A percentile compares a stretch with the other conserved stretches of the same genome.
Evolutionary conservation across 2,113 vertebrate genomes (phyloP).

Genomic region (Dasyornis broadbenti): DNA sequence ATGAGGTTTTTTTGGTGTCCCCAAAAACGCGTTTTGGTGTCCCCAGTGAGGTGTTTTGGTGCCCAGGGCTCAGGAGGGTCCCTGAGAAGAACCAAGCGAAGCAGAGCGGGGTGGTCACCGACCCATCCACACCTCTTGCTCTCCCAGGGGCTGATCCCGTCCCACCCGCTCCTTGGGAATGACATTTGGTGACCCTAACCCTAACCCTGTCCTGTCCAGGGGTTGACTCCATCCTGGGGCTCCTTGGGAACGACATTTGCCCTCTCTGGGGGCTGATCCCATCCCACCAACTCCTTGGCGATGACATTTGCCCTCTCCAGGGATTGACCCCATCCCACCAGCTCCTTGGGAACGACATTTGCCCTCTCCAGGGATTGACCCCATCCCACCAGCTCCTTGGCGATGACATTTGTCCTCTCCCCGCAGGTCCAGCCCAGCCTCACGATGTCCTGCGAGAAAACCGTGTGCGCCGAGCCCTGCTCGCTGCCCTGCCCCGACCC

Average conservation of each 20-base stretch:
- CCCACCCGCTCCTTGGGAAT: too few relatives aligned
- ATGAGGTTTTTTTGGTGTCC: background rate
- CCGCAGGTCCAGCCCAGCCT: background rate
- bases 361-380: background rate
- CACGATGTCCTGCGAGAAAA: conserved; percentile 42
- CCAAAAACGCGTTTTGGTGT: background rate
- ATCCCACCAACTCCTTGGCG: too few relatives aligned
- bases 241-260: too few relatives aligned
- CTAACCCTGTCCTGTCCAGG: too few relatives aligned
- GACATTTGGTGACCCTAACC: too few relatives aligned
- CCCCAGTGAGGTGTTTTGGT: background rate
- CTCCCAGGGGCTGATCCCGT: background rate
- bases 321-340: too few relatives aligned
- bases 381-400: accelerated
- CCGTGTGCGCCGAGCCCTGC: background rate
- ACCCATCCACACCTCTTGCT: accelerated
- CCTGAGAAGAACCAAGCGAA: background rate
- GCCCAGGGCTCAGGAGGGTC: background rate
- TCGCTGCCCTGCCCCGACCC: background rate
- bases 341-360: too few relatives aligned
- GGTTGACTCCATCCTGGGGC: too few relatives aligned
- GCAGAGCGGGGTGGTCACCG: background rate
- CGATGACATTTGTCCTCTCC: background rate
- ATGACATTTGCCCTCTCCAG: too few relatives aligned
- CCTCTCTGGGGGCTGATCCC: too few relatives aligned